Percentiles rank a stretch among this genome's conserved stretches.
phyloP scores from a whole-genome alignment of 1,140 invertebrate species.

The Bombus picipes region DNA sequence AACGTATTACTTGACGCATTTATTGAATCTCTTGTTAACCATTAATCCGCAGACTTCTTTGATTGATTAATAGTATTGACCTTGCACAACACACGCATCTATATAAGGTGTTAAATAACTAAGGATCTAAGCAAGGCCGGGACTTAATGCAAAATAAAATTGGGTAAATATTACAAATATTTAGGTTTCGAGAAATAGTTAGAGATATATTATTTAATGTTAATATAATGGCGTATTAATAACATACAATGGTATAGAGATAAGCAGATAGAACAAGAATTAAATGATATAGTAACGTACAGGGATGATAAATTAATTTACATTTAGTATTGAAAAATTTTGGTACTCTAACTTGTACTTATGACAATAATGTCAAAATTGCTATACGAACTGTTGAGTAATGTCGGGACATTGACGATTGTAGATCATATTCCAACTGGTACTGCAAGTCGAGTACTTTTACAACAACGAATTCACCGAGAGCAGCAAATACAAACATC shows the following conservation, averaged over 20 bases:
- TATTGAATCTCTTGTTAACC: background rate
- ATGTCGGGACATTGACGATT: constrained; percentile 81
- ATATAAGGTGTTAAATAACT: background rate
- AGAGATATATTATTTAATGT: background rate
- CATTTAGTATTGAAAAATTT: background rate
- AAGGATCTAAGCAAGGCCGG: background rate
- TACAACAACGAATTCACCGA: constrained; percentile 93
- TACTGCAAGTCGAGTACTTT: constrained; percentile 90
- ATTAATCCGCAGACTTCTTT: background rate
- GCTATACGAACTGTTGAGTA: constrained; percentile 84
- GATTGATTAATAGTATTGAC: background rate
- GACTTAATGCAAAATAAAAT: background rate
- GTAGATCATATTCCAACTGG: constrained; percentile 82
- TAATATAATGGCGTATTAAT: too few relatives aligned
- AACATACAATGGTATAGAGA: background rate
- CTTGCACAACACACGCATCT: background rate
- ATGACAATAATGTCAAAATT: background rate
- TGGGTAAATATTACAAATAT: background rate
- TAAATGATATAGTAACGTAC: background rate
- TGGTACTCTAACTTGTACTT: background rate
- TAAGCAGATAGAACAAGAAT: background rate
- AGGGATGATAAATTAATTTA: background rate
- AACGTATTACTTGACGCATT: background rate
- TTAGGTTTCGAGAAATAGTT: background rate
- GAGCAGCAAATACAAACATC: constrained; percentile 92